These are phyloP conservation scores for Antrozous pallidus DNA, from an alignment of 2,797 vertebrate species.

Conservation along the genomic window DNA sequence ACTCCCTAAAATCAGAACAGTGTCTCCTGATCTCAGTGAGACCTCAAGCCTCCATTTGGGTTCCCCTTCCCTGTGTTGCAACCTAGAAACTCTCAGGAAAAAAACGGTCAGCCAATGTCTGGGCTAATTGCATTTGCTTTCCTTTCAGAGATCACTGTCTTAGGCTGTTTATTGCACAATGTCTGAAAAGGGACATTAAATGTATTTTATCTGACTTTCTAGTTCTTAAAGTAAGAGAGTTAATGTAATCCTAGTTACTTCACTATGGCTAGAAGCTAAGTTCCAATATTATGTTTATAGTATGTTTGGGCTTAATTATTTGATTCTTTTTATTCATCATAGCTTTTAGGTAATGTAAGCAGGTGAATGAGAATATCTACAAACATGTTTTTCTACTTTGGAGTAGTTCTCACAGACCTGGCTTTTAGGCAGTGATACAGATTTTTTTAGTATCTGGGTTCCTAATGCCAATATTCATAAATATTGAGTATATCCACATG, in stretches of 20 bases:
- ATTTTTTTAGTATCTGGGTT: conserved; percentile 9
- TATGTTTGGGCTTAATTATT: neutral
- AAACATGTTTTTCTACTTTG: neutral
- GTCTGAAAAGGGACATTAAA: neutral
- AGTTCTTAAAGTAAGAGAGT: neutral
- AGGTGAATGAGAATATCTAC: neutral
- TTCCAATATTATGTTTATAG: neutral
- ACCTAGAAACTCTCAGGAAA: neutral
- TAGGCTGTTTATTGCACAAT: neutral
- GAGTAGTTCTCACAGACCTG: neutral
- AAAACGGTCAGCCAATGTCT: neutral
- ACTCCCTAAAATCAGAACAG: neutral
- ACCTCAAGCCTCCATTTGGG: neutral
- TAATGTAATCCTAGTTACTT: neutral
- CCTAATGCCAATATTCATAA: neutral
- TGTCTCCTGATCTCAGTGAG: neutral
- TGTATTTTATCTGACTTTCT: neutral
- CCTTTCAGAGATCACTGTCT: neutral
- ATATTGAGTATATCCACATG: neutral
- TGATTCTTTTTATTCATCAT: neutral
- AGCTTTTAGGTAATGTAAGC: neutral
- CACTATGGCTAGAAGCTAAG: neutral
- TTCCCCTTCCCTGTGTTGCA: neutral
- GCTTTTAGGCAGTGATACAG: neutral
- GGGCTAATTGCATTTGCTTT: neutral